These are phyloP conservation scores for Diadromus collaris DNA, from an alignment of 2,888 invertebrate genomes.

Conservation along the genomic window DNA sequence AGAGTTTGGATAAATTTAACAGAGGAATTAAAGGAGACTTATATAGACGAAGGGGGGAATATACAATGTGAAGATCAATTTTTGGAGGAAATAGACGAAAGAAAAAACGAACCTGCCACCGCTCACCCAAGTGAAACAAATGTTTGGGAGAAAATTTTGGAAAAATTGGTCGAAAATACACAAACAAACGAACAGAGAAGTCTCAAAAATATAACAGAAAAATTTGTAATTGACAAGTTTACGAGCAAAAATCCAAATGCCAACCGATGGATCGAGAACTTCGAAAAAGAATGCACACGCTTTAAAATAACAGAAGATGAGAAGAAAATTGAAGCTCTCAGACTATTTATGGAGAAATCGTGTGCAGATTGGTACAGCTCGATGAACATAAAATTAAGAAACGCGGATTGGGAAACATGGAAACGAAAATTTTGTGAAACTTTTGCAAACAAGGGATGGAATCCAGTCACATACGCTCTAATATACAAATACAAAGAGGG, in stretches of 20 bases:
- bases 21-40: constrained; percentile 47
- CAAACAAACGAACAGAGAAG: constrained; percentile 29
- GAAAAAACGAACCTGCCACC: constrained; percentile 12
- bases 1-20: constrained; percentile 60
- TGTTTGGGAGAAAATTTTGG: constrained; percentile 46
- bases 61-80: constrained; percentile 55
- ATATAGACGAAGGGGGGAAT: constrained; percentile 62
- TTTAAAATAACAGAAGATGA: constrained; percentile 65
- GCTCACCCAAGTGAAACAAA: constrained; percentile 19
- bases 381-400: constrained; percentile 62
- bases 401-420: constrained; percentile 61
- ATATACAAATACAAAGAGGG: constrained; percentile 65
- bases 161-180: constrained; percentile 56
- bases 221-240: constrained; percentile 65
- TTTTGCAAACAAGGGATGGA: constrained; percentile 67
- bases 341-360: constrained; percentile 61
- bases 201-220: constrained; percentile 55
- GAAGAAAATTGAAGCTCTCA: constrained; percentile 61
- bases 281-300: constrained; percentile 65
- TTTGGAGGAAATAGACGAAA: constrained; percentile 55
- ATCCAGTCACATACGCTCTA: constrained; percentile 64
- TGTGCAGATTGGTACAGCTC: constrained; percentile 64
- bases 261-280: constrained; percentile 61
- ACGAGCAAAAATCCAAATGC: constrained; percentile 60
- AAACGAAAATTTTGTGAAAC: constrained; percentile 63